phyloP scores from a whole-genome alignment of 2,797 vertebrate species.

The Podarcis lilfordi region DNA sequence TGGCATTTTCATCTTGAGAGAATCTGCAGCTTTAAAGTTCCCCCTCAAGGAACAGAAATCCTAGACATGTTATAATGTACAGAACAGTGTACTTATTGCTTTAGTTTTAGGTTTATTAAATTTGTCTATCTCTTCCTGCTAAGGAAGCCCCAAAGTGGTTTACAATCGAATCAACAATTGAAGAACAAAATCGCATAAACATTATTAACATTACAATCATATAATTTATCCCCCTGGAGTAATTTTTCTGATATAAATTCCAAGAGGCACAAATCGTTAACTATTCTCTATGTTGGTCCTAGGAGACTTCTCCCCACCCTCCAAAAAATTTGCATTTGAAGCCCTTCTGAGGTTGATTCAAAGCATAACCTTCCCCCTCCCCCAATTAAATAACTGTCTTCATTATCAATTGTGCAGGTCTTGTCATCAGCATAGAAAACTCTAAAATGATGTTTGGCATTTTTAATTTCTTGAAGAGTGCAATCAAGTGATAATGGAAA shows the following conservation, averaged over 20 bases:
- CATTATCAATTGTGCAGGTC: not conserved
- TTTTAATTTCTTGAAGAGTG: constrained; percentile 31
- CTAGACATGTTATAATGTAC: too few species aligned
- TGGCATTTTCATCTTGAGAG: too few species aligned
- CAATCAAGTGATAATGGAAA: constrained; percentile 39
- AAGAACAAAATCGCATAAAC: too few species aligned
- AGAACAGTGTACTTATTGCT: too few species aligned
- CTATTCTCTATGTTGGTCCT: not conserved
- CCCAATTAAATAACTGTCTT: not conserved
- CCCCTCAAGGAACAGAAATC: too few species aligned
- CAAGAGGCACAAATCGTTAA: not conserved
- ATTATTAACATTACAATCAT: not conserved
- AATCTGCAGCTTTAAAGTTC: too few species aligned
- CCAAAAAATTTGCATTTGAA: not conserved
- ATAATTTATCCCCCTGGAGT: not conserved
- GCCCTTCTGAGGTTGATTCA: not conserved
- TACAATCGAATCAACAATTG: too few species aligned
- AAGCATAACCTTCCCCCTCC: not conserved
- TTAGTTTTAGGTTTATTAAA: too few species aligned
- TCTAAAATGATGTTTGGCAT: constrained; percentile 30
- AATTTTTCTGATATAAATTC: too few species aligned
- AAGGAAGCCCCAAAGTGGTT: too few species aligned
- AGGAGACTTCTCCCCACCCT: not conserved
- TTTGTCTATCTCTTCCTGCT: too few species aligned
- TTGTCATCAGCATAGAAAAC: not conserved